Base-by-base conservation (phyloP, 2,888 invertebrate genomes). In the Nudaria mundana region DNA sequence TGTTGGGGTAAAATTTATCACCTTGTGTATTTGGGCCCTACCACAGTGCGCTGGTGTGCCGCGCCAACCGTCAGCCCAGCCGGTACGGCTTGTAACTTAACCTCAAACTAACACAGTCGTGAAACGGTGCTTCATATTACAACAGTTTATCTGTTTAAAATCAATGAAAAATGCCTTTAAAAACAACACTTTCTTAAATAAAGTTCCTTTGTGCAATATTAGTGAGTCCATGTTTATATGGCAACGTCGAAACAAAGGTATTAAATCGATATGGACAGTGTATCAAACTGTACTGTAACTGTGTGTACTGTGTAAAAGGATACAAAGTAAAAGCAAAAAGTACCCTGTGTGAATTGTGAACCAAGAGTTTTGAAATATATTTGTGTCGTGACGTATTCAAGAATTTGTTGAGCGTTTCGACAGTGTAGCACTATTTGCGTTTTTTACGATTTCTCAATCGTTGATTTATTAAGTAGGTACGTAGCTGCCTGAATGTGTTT, bases 81-180 rank as follows among this genome's bases (percentile, higher is more conserved):
- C 82, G 82, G 84, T 76, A 79, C 72, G 76, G 83, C 77, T 80
- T 79, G 84, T 84, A 82, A 85, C 81, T 83, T 87, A 87, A 88
- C 88, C 88, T 87, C 83, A 88, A 87, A 87, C 79, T 76, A 82
- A 82, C 82, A 81, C 84, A 81, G 84, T 79, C 83, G 85, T 81
- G 82, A 84, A 20, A 76, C 76, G 78, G 73, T 79, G 83, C 79
- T 76, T 80, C 79, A 73, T 75, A 76, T 78, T 78, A 79, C 76
- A 71, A 76, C 76, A 71, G 71, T 74, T 71, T 67, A 67, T 71
- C 73, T 73, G 63, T 71, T 66, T 65, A 61, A 72, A 65, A 60
- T 63, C 52, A 53, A 50, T 26, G 40, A 50, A 45, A 42, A 38
- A 36, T 32, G 48, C 42, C 37, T 37, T 44, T 37, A 30, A 41